Conservation (phyloP, 92 coral and sea anemone genomes). For the Montipora capitata region DNA sequence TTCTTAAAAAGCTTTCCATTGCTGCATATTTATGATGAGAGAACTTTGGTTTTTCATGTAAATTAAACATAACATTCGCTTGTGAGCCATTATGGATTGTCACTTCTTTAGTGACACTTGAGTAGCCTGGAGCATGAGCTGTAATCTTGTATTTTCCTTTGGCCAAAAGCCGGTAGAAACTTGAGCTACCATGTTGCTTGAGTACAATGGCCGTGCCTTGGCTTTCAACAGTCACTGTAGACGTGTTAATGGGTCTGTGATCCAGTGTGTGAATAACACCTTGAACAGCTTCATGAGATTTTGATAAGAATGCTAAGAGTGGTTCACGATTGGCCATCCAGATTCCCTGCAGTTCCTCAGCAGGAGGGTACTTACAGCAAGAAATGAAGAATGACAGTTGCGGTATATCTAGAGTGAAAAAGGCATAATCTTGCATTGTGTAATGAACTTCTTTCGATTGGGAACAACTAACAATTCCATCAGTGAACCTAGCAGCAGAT, state of each 20-base stretch:
- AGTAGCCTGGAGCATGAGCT: constrained; percentile 86
- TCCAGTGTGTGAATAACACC: constrained; percentile 81
- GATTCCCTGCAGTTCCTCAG: constrained; percentile 64
- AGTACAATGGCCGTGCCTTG: constrained; percentile 66
- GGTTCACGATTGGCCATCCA: constrained; percentile 85
- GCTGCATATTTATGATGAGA: constrained; percentile 78
- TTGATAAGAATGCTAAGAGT: constrained; percentile 82
- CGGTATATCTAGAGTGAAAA: constrained; percentile 76
- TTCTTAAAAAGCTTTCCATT: constrained; percentile 74
- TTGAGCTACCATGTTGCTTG: constrained; percentile 64
- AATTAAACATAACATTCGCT: constrained; percentile 76
- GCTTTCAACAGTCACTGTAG: constrained; percentile 69
- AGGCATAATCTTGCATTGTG: constrained; percentile 96
- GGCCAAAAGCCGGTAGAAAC: constrained; percentile 85
- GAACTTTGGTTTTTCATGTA: constrained; percentile 84
- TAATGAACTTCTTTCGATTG: constrained; percentile 85
- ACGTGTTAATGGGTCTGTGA: constrained; percentile 74
- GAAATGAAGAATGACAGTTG: constrained; percentile 89
- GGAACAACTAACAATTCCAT: constrained; percentile 87
- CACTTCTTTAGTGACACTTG: constrained; percentile 86
- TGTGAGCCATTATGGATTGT: constrained; percentile 65
- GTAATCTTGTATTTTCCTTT: constrained; percentile 92
- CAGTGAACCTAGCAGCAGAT: constrained; percentile 60
- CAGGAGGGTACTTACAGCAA: constrained; percentile 89
- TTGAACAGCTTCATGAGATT: constrained; percentile 84